These are phyloP conservation scores for Colossoma macropomum DNA, from an alignment of 2,113 vertebrate species.

Conservation along the genomic window DNA sequence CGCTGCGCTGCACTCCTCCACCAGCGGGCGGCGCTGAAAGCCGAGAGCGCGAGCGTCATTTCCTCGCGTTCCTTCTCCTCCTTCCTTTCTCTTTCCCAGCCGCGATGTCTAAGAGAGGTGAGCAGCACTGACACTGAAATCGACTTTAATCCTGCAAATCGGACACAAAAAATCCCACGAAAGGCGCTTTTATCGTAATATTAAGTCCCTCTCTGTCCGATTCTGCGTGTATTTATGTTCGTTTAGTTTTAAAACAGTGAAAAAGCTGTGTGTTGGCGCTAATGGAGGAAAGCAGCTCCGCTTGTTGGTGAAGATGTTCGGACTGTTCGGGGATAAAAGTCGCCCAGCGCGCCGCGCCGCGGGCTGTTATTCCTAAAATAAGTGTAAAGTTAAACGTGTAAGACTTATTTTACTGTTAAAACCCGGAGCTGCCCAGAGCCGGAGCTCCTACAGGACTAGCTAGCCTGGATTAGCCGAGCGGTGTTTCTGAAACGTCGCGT, in stretches of 20 bases:
- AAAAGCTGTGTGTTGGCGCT: not conserved
- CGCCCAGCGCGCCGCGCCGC: too few species aligned
- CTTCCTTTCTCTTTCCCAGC: slow-evolving; percentile 72
- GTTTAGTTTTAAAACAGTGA: not conserved
- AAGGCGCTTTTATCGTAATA: too few species aligned
- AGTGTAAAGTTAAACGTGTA: too few species aligned
- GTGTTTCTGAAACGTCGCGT: too few species aligned
- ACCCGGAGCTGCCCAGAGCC: too few species aligned
- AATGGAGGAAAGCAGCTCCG: not conserved
- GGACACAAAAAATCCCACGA: not conserved
- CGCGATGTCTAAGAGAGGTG: slow-evolving; percentile 85
- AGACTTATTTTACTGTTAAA: too few species aligned
- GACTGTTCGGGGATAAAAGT: too few species aligned
- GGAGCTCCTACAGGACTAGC: too few species aligned
- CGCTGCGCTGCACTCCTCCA: not conserved
- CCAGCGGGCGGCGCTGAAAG: not conserved
- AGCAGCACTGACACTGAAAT: slow-evolving; percentile 50
- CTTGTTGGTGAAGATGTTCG: too few species aligned
- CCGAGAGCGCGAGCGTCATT: slow-evolving; percentile 64
- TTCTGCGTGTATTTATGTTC: not conserved
- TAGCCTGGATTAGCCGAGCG: too few species aligned
- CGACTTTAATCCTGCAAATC: slow-evolving; percentile 54
- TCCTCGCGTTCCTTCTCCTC: slow-evolving; percentile 68
- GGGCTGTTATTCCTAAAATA: too few species aligned
- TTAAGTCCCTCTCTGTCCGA: not conserved